A percentile compares a stretch with the other conserved stretches of the same genome.
Evolutionary conservation across 2,888 invertebrate species (phyloP).

Genomic region (Mechanitis mazaeus): DNA sequence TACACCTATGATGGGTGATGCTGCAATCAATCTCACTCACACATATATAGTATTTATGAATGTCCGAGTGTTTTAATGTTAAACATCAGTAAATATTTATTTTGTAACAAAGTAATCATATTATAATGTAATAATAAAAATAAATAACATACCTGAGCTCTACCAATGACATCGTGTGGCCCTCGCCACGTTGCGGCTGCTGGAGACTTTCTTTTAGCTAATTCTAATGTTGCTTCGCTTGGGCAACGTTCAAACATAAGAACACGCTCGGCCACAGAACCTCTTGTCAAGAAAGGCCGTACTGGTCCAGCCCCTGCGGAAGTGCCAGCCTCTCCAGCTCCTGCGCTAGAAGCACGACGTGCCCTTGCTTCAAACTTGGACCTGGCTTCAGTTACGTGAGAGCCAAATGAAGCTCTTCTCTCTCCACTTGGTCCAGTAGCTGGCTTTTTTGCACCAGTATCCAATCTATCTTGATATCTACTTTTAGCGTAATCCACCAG

Average conservation of each 20-base stretch:
- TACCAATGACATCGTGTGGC: constrained; percentile 73
- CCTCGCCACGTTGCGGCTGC: constrained; percentile 75
- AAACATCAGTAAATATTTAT: constrained; percentile 16
- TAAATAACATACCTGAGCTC: constrained; percentile 64
- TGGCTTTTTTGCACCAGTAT: constrained; percentile 68
- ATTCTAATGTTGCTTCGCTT: constrained; percentile 83
- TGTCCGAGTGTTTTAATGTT: constrained; percentile 8
- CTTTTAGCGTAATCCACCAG: constrained; percentile 81
- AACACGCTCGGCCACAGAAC: constrained; percentile 93
- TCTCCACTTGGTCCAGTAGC: constrained; percentile 64
- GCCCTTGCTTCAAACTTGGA: constrained; percentile 73
- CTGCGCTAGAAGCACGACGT: constrained; percentile 67
- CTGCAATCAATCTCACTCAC: constrained; percentile 13
- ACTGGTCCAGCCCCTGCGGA: constrained; percentile 76
- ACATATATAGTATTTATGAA: constrained; percentile 15
- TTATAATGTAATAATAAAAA: constrained; percentile 8
- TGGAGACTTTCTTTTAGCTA: constrained; percentile 78
- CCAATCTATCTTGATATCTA: constrained; percentile 78
- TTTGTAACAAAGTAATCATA: constrained; percentile 15
- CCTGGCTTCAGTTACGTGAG: constrained; percentile 71
- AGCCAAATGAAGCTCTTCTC: constrained; percentile 64
- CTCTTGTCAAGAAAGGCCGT: constrained; percentile 89
- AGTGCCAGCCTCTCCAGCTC: constrained; percentile 56
- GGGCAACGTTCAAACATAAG: constrained; percentile 94
- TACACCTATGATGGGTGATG: constrained; percentile 14